Percentiles rank a stretch among this genome's conserved stretches.
Conservation (phyloP, 2,888 invertebrate species). For the Phania funesta region DNA sequence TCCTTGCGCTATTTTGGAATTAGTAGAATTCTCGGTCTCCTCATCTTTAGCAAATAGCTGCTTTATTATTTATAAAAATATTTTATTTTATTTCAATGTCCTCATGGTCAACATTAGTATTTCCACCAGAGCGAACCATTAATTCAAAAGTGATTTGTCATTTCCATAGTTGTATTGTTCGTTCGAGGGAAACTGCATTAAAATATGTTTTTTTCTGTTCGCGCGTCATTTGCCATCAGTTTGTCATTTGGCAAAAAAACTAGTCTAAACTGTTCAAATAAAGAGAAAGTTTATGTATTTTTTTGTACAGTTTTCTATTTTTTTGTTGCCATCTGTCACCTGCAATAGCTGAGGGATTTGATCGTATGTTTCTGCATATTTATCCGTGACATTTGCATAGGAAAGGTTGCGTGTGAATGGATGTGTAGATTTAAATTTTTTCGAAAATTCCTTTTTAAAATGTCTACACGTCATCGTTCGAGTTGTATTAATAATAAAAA, state of each 20-base stretch:
- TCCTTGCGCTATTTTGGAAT: too few species aligned
- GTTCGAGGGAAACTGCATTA: slow-evolving; percentile 35
- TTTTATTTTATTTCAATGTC: too few species aligned
- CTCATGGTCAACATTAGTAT: too few species aligned
- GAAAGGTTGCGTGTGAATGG: not conserved
- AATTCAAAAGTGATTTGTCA: slow-evolving; percentile 39
- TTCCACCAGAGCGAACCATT: too few species aligned
- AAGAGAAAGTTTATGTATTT: slow-evolving; percentile 15
- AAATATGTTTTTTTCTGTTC: slow-evolving; percentile 34
- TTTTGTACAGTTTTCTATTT: not conserved
- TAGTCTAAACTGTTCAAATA: slow-evolving; percentile 27
- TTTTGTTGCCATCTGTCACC: slow-evolving; percentile 59
- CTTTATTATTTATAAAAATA: too few species aligned
- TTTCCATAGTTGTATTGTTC: slow-evolving; percentile 3
- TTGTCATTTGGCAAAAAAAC: slow-evolving; percentile 49
- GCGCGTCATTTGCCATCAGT: slow-evolving; percentile 49
- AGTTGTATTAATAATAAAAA: slow-evolving; percentile 26
- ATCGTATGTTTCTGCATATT: not conserved
- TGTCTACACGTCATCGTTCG: slow-evolving; percentile 24
- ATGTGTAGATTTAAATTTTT: not conserved
- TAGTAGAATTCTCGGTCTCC: too few species aligned
- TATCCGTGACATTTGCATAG: not conserved
- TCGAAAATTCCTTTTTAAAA: slow-evolving; percentile 24
- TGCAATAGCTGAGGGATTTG: slow-evolving; percentile 24
- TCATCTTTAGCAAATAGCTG: too few species aligned